Evolutionary conservation across 2,888 invertebrate species (phyloP).

Genomic region (Mimumesa dahlbomi): DNA sequence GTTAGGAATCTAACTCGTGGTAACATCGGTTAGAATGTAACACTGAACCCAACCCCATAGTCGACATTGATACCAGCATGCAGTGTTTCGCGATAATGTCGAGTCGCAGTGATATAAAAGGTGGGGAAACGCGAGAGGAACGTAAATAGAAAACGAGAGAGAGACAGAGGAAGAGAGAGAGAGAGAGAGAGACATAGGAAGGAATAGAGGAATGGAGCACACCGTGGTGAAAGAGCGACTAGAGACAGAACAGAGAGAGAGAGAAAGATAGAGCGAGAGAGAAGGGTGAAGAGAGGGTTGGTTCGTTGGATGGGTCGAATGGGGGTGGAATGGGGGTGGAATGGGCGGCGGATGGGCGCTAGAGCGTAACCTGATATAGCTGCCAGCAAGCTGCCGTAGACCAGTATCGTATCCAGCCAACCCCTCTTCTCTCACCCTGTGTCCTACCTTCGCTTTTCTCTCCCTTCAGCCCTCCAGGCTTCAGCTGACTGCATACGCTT

Average conservation of each 20-base stretch:
- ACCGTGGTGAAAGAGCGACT: not conserved
- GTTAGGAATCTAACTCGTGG: constrained; percentile 16
- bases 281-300: constrained; percentile 19
- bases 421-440: constrained; percentile 17
- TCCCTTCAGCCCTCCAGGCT: constrained; percentile 22
- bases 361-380: constrained; percentile 72
- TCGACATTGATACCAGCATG: constrained; percentile 34
- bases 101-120: constrained; percentile 57
- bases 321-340: no score
- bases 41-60: constrained; percentile 35
- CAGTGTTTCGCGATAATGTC: constrained; percentile 61
- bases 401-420: constrained; percentile 53
- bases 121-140: constrained; percentile 14
- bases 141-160: constrained; percentile 37
- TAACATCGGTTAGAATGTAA: constrained; percentile 21
- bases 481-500: constrained; percentile 50
- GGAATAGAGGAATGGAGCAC: no score
- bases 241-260: not conserved
- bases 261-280: not conserved
- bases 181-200: not conserved
- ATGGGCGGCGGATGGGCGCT: constrained; percentile 65
- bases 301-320: constrained; percentile 40
- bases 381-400: constrained; percentile 67
- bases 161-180: constrained; percentile 5
- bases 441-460: constrained; percentile 32